Percentiles rank a stretch among this genome's conserved stretches.
These are phyloP conservation scores for Colletes collaris DNA, from an alignment of 2,888 invertebrate species.

Conservation along the genomic window DNA sequence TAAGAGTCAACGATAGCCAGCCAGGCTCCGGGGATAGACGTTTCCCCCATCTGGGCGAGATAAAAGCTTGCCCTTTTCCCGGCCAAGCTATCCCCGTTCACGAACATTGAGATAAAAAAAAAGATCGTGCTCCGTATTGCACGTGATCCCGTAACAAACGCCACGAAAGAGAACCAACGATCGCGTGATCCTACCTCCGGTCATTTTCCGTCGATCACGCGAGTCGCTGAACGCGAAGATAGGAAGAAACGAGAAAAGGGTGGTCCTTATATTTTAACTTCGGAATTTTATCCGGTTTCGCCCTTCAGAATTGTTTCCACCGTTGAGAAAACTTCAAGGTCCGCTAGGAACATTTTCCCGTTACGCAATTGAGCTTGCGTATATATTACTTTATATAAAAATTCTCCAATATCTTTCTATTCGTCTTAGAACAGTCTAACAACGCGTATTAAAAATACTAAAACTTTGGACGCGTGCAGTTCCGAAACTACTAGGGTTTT, in stretches of 20 bases:
- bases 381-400: no score
- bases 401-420: no score
- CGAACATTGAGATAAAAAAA: not conserved
- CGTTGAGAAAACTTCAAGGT: no score
- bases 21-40: not conserved
- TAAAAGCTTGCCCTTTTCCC: not conserved
- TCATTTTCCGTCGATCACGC: conserved; percentile 28
- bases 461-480: no score
- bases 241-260: conserved; percentile 5
- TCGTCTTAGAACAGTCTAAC: no score
- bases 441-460: no score
- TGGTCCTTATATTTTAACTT: no score
- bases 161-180: not conserved
- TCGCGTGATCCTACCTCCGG: conserved; percentile 13
- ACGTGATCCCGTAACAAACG: not conserved
- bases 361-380: no score
- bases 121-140: not conserved
- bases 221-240: conserved; percentile 16
- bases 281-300: no score
- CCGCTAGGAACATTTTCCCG: no score
- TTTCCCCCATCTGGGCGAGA: not conserved
- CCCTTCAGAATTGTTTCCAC: no score
- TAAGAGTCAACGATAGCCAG: not conserved
- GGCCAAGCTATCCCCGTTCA: not conserved
- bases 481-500: no score